Conservation (phyloP, 2,113 vertebrate genomes). For the Pagrus major region DNA sequence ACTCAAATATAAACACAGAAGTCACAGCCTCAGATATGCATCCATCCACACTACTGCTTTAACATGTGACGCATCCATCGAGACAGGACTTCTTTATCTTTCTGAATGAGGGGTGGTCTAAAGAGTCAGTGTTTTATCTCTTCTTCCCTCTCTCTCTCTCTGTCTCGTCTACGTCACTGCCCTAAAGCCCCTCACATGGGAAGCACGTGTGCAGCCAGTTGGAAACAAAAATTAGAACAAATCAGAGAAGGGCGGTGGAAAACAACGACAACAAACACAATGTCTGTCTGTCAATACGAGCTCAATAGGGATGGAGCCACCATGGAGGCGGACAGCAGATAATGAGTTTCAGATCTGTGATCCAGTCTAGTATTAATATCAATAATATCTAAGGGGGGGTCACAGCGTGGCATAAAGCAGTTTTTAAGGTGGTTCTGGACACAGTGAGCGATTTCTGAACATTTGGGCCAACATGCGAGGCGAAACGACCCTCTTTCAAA, state of each 20-base stretch:
- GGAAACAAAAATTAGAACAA: slow-evolving; percentile 75
- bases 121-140: slow-evolving; percentile 39
- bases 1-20: slow-evolving; percentile 35
- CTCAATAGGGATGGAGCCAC: slow-evolving; percentile 49
- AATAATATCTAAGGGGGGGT: slow-evolving; percentile 39
- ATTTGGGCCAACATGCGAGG: background rate
- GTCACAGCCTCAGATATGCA: slow-evolving; percentile 6
- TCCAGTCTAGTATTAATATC: slow-evolving; percentile 41
- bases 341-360: slow-evolving; percentile 59
- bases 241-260: slow-evolving; percentile 66
- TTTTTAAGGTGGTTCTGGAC: background rate
- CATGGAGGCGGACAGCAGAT: slow-evolving; percentile 43
- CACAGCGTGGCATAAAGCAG: slow-evolving; percentile 7
- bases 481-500: background rate
- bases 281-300: slow-evolving; percentile 49
- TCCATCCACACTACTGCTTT: slow-evolving; percentile 6
- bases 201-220: slow-evolving; percentile 70
- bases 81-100: slow-evolving; percentile 33
- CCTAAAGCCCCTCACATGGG: slow-evolving; percentile 79
- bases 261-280: slow-evolving; percentile 58
- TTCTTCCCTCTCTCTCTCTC: slow-evolving; percentile 18
- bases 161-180: slow-evolving; percentile 66
- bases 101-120: slow-evolving; percentile 46
- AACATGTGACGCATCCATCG: slow-evolving; percentile 25
- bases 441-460: background rate